Base-by-base conservation (phyloP, 2,797 vertebrate species). In the Gastrophryne carolinensis region DNA sequence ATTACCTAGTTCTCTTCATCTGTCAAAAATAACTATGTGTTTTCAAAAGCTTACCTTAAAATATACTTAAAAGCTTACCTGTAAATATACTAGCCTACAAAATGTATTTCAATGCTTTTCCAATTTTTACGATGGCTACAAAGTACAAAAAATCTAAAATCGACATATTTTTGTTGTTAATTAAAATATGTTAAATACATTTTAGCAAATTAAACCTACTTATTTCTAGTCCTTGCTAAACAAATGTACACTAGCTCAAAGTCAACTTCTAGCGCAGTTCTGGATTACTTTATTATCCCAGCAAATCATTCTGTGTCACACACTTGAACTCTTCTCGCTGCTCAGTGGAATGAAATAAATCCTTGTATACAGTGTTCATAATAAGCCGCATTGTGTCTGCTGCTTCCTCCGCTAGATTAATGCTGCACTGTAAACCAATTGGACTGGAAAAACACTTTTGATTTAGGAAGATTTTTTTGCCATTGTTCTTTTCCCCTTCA, bases 371-470 rank as follows among this genome's bases (percentile, higher is more conserved):
- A 32, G 57, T 63, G 4, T 24, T n/a, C 27, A 68, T 74, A 63
- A 71, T 26, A 0, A 0, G 17, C 12, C 32, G 34, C 32, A 53
- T 1, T 27, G 32, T 53, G 62, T 17, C n/a, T 32, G 21, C 49
- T 35, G 60, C 39, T n/a, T 3, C 19, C 23, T 39, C 24, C 57
- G 69, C 27, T 0, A 0, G 0, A 71, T 39, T 52, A 53, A 68
- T 77, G 60, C 13, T 10, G 2, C 11, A 9, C 3, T 5, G 12
- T 30, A 79, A 29, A 29, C 77, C 78, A 70, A 72, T 0, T 23
- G 12, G 79, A 19, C 30, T 69, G 32, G 72, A 35, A 1, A 73
- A 74, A 81, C 24, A 52, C 34, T 80, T 47, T 81, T 66, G 58
- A 73, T 39, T 79, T 69, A 79, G 54, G 63, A 35, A n/a, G 24